These are phyloP conservation scores for Heliconius ismenius DNA, from an alignment of 2,888 invertebrate genomes.

Conservation along the genomic window DNA sequence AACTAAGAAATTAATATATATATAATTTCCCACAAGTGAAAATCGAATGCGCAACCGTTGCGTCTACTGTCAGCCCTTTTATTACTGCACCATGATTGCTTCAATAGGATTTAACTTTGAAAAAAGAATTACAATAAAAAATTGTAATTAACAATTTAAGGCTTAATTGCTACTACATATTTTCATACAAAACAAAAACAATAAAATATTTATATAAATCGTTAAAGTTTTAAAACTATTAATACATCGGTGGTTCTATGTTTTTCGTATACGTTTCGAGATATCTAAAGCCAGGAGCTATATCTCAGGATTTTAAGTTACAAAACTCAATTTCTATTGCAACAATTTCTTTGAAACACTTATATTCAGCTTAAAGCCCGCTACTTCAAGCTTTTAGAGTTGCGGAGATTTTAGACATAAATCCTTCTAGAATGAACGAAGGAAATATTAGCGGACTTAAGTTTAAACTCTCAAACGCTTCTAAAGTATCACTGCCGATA, in stretches of 20 bases:
- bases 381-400: slow-evolving; percentile 12
- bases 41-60: no score
- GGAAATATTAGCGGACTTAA: slow-evolving; percentile 23
- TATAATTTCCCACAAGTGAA: no score
- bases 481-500: slow-evolving; percentile 2
- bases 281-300: not conserved
- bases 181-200: no score
- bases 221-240: no score
- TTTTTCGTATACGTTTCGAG: not conserved
- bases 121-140: no score
- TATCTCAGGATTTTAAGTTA: not conserved
- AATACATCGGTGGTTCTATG: not conserved
- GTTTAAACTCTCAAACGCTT: not conserved
- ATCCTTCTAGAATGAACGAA: slow-evolving; percentile 18
- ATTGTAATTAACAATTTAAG: no score
- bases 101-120: no score
- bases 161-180: no score
- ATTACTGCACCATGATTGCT: no score
- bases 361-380: slow-evolving; percentile 8
- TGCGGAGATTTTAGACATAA: slow-evolving; percentile 17
- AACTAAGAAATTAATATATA: no score
- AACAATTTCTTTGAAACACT: not conserved
- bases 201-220: no score
- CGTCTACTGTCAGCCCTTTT: no score
- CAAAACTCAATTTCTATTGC: not conserved